Conservation (phyloP, 2,888 invertebrate species). For the Eulithis testata region DNA sequence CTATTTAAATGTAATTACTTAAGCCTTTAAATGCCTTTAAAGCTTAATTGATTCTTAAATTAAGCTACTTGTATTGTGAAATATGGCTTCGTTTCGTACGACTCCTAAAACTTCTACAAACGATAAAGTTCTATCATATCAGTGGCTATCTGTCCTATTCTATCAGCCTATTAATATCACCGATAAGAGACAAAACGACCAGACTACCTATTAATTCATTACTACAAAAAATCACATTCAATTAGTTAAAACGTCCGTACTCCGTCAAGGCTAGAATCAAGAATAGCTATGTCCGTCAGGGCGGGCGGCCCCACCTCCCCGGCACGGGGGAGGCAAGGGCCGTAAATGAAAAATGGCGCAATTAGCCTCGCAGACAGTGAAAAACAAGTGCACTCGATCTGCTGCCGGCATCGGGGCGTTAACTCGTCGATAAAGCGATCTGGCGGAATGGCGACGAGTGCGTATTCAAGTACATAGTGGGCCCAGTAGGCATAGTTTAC, state of each 20-base stretch:
- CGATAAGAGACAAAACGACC: conserved; percentile 6
- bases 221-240: conserved; percentile 51
- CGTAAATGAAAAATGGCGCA: conserved; percentile 81
- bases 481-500: too few species aligned
- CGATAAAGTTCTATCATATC: neutral
- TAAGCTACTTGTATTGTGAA: neutral
- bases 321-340: conserved; percentile 53
- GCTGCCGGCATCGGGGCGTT: conserved; percentile 56
- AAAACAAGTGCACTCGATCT: conserved; percentile 83
- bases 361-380: conserved; percentile 83
- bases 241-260: conserved; percentile 54
- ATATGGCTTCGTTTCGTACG: neutral
- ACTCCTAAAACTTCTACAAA: neutral
- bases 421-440: conserved; percentile 64
- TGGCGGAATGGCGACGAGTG: conserved; percentile 46
- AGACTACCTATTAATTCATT: conserved; percentile 33
- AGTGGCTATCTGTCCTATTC: neutral
- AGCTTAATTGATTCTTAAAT: neutral
- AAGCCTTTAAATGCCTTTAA: conserved; percentile 1
- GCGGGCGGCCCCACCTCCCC: conserved; percentile 41
- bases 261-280: conserved; percentile 36
- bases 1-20: conserved; percentile 19
- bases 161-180: conserved; percentile 1
- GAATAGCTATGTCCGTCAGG: conserved; percentile 51
- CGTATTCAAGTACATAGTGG: conserved; percentile 23